These are phyloP conservation scores for Leontopithecus rosalia DNA, from an alignment of 2,797 vertebrate species.

Conservation along the genomic window DNA sequence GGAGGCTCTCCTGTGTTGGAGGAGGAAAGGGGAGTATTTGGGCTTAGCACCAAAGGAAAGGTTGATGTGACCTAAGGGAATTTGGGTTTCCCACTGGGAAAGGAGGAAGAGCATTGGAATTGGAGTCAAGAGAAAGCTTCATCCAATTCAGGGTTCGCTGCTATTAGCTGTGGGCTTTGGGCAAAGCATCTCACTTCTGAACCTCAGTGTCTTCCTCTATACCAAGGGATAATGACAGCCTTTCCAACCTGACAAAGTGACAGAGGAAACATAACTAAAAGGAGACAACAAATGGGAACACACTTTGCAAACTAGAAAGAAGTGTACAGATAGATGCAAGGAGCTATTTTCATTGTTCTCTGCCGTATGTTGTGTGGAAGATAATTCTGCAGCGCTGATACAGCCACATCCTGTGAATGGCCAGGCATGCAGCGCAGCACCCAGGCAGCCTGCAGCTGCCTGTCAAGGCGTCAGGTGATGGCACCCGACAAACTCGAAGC, in stretches of 20 bases:
- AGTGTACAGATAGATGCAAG: neutral
- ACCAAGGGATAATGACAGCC: neutral
- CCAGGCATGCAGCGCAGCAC: neutral
- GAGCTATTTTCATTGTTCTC: neutral
- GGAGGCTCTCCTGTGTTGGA: neutral
- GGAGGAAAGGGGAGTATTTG: neutral
- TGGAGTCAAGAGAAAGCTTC: neutral
- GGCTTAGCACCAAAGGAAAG: neutral
- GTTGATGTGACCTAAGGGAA: neutral
- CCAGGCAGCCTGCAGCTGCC: neutral
- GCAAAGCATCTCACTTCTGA: neutral
- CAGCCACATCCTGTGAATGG: fast-evolving
- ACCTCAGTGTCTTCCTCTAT: neutral
- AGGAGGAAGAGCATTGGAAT: neutral
- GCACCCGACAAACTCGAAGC: neutral
- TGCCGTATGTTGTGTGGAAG: neutral
- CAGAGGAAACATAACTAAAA: neutral
- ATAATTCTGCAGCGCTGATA: neutral
- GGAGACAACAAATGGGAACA: neutral
- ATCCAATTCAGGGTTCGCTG: neutral
- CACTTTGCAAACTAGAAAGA: neutral
- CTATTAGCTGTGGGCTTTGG: neutral
- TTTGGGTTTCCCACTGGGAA: too few relatives aligned
- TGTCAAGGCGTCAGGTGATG: neutral
- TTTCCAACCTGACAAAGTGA: neutral